Conservation (phyloP, 2,113 vertebrate genomes). For the Trematomus loennbergii region DNA sequence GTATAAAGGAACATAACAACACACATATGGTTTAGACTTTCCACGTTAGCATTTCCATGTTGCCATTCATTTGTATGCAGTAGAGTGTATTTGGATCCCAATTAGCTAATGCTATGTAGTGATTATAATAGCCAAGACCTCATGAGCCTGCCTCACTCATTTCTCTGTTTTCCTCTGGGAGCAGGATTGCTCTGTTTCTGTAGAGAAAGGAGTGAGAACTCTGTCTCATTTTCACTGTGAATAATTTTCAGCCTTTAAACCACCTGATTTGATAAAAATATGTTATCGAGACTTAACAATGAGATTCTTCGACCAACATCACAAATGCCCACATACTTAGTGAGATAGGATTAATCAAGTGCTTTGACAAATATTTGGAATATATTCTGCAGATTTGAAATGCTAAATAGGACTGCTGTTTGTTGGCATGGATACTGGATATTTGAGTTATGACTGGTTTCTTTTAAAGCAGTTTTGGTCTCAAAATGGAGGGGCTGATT, state of each 20-base stretch:
- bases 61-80: slow-evolving; percentile 44
- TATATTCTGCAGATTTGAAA: neutral
- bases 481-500: slow-evolving; percentile 61
- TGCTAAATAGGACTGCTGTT: neutral
- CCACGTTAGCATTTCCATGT: neutral
- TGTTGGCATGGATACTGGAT: slow-evolving; percentile 34
- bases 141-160: slow-evolving; percentile 39
- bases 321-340: slow-evolving; percentile 18
- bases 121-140: slow-evolving; percentile 41
- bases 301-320: slow-evolving; percentile 12
- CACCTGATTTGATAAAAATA: slow-evolving; percentile 16
- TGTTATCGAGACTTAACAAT: slow-evolving; percentile 13
- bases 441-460: slow-evolving; percentile 19
- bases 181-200: slow-evolving; percentile 20
- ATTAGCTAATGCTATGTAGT: slow-evolving; percentile 52
- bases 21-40: slow-evolving; percentile 16
- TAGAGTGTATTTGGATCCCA: slow-evolving; percentile 49
- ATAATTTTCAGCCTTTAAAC: slow-evolving; percentile 24
- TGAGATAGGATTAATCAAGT: slow-evolving; percentile 1
- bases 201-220: neutral
- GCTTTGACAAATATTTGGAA: slow-evolving; percentile 25
- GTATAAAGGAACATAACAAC: slow-evolving; percentile 3
- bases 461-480: slow-evolving; percentile 53
- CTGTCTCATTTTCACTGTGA: slow-evolving; percentile 32
- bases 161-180: slow-evolving; percentile 39